Evolutionary conservation across 1,140 invertebrate species (phyloP).

Genomic region (Pristionchus pacificus): DNA sequence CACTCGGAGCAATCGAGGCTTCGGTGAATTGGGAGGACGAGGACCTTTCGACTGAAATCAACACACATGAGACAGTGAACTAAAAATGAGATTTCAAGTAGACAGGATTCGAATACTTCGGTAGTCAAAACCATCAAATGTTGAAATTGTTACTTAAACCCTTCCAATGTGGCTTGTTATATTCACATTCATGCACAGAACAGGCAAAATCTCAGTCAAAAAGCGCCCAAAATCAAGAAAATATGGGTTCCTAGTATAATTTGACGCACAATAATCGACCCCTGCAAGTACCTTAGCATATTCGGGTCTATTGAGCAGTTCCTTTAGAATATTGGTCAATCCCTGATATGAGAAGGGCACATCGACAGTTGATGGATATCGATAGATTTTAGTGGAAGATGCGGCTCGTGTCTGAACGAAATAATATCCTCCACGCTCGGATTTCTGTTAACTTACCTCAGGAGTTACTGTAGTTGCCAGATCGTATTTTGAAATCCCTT

Average conservation of each 20-base stretch:
- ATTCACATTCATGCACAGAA: no score
- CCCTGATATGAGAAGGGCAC: not conserved
- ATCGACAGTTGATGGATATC: not conserved
- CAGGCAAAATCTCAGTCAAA: no score
- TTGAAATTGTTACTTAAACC: not conserved
- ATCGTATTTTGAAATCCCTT: constrained; percentile 1
- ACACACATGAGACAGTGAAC: not conserved
- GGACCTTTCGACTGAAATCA: constrained; percentile 4
- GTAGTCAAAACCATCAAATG: not conserved
- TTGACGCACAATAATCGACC: no score
- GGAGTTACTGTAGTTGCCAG: not conserved
- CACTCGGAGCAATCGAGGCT: constrained; percentile 23
- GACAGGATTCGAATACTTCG: constrained; percentile 2
- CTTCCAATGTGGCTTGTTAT: constrained; percentile 4
- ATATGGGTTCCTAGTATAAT: no score
- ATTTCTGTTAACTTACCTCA: not conserved
- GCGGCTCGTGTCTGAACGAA: constrained; percentile 20
- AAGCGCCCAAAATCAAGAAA: no score
- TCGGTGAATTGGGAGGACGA: not conserved
- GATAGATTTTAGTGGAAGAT: not conserved
- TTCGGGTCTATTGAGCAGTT: not conserved
- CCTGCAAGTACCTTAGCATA: not conserved
- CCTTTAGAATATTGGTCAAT: not conserved
- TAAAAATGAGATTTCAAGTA: not conserved
- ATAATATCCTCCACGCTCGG: not conserved